Evolutionary conservation across 1,140 invertebrate species (phyloP), one percentile per base, ranked within the genome.

Genomic region (Wasmannia auropunctata): DNA sequence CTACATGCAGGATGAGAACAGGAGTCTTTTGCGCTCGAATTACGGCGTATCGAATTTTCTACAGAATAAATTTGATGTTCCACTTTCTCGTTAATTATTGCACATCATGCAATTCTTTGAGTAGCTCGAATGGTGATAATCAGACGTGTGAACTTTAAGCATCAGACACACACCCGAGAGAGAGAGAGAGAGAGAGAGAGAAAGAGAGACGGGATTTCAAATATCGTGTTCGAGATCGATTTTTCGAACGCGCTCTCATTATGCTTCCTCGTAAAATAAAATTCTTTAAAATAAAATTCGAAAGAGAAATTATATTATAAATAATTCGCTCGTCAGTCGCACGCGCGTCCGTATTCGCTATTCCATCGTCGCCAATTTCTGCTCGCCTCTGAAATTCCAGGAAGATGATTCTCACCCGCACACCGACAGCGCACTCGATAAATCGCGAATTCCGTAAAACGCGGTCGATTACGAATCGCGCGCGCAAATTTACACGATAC

Each of bases 21-120:
- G 84, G 88, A 90, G 87, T 90, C 60, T 81, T 37, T 65, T 19
- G 81, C 40, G 74, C 60, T 88, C 43, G 34, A 58, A 88, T 80
- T 56, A 85, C 85, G 77, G n/a, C 67, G 40, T 6, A 75, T 25
- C 31, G 77, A 86, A 86, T 86, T 72, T 88, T 90, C 81, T 80
- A 25, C 72, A 67, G 79, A 86, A 90, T 88, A 74, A 62, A 91
- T 56, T 87, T 70, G 76, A 87, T 69, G 63, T 91, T 86, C 62
- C 79, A 86, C 65, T 88, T 86, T 63, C 80, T 86, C 79, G 85
- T 89, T 87, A 86, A 80, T 65, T n/a, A n/a, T n/a, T n/a, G n/a
- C n/a, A 84, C 16, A 49, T 46, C 69, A 5, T 34, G 37, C 40
- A 85, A 81, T 88, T 60, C 58, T 40, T 63, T 49, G 19, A 88